Conservation (phyloP, 2,888 invertebrate species). For the Rutpela maculata region DNA sequence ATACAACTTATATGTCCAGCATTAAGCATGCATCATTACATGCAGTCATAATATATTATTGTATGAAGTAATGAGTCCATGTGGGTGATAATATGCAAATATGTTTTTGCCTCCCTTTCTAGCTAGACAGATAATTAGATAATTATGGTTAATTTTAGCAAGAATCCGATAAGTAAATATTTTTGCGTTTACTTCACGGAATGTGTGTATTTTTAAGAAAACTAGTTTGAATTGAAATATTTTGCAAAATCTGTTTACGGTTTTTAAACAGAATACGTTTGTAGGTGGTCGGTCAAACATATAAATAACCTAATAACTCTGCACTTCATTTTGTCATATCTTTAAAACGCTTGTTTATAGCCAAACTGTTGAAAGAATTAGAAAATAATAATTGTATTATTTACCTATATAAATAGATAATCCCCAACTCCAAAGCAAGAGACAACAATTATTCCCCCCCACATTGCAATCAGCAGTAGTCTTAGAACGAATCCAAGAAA, state of each 20-base stretch:
- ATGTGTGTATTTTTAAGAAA: neutral
- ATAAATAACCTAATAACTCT: neutral
- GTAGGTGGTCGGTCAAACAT: neutral
- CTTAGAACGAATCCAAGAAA: no score
- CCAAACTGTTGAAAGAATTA: no score
- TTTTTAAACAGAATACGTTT: neutral
- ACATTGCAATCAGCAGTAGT: no score
- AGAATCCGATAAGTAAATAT: neutral
- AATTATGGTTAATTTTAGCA: neutral
- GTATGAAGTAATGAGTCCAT: constrained; percentile 29
- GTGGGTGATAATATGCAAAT: constrained; percentile 40
- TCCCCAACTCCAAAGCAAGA: no score
- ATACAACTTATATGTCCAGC: constrained; percentile 34
- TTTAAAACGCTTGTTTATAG: neutral
- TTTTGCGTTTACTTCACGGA: neutral
- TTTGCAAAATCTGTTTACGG: neutral
- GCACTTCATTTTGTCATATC: neutral
- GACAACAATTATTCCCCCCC: no score
- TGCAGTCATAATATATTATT: constrained; percentile 41
- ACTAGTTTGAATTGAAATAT: neutral
- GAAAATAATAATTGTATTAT: no score
- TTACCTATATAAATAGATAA: no score
- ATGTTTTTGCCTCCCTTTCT: neutral
- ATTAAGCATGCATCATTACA: constrained; percentile 42
- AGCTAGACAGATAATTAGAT: neutral